Conservation (phyloP, 2,797 vertebrate genomes). For the Epinephelus awoara region DNA sequence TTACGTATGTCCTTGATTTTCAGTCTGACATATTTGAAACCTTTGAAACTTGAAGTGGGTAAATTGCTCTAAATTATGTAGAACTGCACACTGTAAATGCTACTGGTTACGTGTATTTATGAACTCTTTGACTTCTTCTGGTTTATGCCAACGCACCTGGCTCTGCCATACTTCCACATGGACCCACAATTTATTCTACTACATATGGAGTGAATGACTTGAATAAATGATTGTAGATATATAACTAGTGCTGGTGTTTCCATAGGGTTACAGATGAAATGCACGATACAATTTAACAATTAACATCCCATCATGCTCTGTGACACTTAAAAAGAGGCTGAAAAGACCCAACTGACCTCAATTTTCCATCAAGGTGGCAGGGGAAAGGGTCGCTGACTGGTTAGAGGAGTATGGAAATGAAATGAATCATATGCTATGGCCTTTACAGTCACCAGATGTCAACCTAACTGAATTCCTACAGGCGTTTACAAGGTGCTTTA, state of each 20-base stretch:
- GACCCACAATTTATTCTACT: background rate
- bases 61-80: background rate
- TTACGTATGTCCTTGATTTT: no score
- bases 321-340: background rate
- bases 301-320: background rate
- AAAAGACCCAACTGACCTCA: background rate
- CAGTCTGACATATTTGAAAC: background rate
- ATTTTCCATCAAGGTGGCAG: background rate
- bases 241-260: background rate
- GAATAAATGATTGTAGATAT: background rate
- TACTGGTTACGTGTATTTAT: background rate
- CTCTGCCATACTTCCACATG: background rate
- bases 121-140: background rate
- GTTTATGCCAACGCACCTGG: background rate
- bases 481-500: background rate
- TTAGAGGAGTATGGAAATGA: background rate
- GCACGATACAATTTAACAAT: conserved; percentile 1
- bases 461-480: background rate
- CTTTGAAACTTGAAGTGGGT: background rate
- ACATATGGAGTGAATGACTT: background rate
- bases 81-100: background rate
- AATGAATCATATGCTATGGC: background rate
- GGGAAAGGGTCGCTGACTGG: background rate
- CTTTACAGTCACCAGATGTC: background rate
- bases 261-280: background rate